Evolutionary conservation across 2,888 invertebrate genomes (phyloP), one percentile per base, ranked within the genome.

Genomic region (Ectobius pallidus): DNA sequence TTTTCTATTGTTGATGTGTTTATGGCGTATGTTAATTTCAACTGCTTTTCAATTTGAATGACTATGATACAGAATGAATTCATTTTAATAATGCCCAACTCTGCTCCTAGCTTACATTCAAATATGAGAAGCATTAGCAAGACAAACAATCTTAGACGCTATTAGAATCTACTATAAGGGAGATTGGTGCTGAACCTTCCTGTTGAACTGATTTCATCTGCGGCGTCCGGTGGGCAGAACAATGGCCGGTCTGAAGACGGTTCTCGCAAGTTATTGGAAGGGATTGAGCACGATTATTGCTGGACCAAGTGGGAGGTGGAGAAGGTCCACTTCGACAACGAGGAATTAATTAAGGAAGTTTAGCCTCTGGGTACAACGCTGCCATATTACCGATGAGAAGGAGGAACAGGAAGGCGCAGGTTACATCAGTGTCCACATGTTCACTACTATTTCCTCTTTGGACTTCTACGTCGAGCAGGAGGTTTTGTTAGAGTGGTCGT

Each of bases 241-340:
- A 34, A 34, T 34, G 34, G 55, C 9, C 4, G 11, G 55, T 16
- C 25, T 4, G 55, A n/a, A n/a, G 11, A n/a, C 16, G 55, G 27
- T 55, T n/a, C n/a, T n/a, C n/a, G n/a, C n/a, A n/a, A n/a, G n/a
- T n/a, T 55, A 55, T 55, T 42, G 65, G 65, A 65, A 65, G 65
- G 44, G 44, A 65, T 65, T 65, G 44, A 65, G 65, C 65, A 65
- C 65, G 44, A 65, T 65, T 65, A 65, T 65, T 65, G 65, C 65
- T 25, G 65, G 44, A 65, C 65, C 25, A 14, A 44, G 65, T 18
- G 20, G 34, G 18, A 20, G 34, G 65, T 22, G n/a, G 65, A 46
- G 9, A 46, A n/a, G n/a, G 55, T 27, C 55, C 55, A 27, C 55
- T 55, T 14, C 65, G 42, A 65, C 65, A 65, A 65, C 65, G 27